Evolutionary conservation across 92 coral and sea anemone genomes (phyloP).

Genomic region (Phenganax marumi): DNA sequence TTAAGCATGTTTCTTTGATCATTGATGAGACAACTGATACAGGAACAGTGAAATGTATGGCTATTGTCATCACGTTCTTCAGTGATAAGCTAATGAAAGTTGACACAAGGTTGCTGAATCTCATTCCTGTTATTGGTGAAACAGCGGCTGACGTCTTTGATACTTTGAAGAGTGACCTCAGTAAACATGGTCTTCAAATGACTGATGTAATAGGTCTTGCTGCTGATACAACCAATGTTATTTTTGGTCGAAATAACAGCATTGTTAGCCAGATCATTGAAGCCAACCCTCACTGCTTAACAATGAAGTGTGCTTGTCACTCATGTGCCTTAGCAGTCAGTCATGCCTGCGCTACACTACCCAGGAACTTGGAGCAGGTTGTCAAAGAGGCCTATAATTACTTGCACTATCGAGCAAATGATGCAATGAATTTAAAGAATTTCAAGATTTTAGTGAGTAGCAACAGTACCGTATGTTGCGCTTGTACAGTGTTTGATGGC

Average conservation of each 20-base stretch:
- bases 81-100: conserved; percentile 6
- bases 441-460: not conserved
- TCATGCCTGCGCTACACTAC: conserved; percentile 20
- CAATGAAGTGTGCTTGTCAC: conserved; percentile 6
- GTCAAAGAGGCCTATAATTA: conserved; percentile 16
- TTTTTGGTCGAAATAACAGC: conserved; percentile 11
- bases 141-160: conserved; percentile 30
- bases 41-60: conserved; percentile 7
- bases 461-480: not conserved
- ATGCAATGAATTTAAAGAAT: not conserved
- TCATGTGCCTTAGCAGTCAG: conserved; percentile 18
- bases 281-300: conserved; percentile 17
- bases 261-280: conserved; percentile 14
- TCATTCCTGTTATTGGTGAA: conserved; percentile 10
- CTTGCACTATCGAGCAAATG: conserved; percentile 8
- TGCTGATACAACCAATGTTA: conserved; percentile 12
- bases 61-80: not conserved
- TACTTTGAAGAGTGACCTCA: conserved; percentile 2
- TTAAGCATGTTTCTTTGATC: not conserved
- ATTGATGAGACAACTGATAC: conserved; percentile 8
- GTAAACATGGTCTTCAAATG: conserved; percentile 8
- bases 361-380: conserved; percentile 19
- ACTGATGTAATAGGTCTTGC: conserved; percentile 16
- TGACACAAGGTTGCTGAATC: not conserved
- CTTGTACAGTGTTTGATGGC: not conserved